Evolutionary conservation across 2,797 vertebrate species (phyloP).

Genomic region (Danio aesculapii): DNA sequence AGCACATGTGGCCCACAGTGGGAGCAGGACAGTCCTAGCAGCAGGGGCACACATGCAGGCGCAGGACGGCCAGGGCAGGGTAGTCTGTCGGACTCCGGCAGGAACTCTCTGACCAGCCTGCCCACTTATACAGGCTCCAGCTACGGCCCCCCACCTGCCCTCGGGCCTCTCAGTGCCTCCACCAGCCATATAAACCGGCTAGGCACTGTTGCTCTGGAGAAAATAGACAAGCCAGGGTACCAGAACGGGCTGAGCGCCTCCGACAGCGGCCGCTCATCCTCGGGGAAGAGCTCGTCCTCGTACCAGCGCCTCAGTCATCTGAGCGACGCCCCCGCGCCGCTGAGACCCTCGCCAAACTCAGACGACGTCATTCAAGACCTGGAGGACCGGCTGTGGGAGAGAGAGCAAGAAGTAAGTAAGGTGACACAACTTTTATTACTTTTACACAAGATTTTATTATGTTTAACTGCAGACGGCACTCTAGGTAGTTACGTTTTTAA

Average conservation of each 20-base stretch:
- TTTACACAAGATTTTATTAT: too few relatives aligned
- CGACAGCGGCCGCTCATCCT: conserved; percentile 94
- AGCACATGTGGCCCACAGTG: conserved; percentile 75
- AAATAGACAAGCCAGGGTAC: conserved; percentile 75
- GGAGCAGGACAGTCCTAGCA: conserved; percentile 84
- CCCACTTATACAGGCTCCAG: conserved; percentile 89
- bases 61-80: conserved; percentile 75
- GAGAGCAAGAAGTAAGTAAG: conserved; percentile 91
- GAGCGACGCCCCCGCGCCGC: conserved; percentile 83
- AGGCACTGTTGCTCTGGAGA: conserved; percentile 86
- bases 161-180: conserved; percentile 97
- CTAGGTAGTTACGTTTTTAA: too few relatives aligned
- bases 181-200: conserved; percentile 99
- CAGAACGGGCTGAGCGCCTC: conserved; percentile 95
- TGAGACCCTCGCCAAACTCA: conserved; percentile 88
- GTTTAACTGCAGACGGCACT: too few relatives aligned
- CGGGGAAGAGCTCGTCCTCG: conserved; percentile 93
- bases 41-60: conserved; percentile 68
- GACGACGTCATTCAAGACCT: conserved; percentile 97
- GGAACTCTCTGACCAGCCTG: conserved; percentile 96
- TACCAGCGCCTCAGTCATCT: conserved; percentile 93
- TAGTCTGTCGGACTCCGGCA: conserved; percentile 92
- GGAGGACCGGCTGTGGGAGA: conserved; percentile 96
- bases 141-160: conserved; percentile 88
- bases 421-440: too few relatives aligned